Conservation (phyloP, 2,113 vertebrate genomes). For the Prionailurus viverrinus region DNA sequence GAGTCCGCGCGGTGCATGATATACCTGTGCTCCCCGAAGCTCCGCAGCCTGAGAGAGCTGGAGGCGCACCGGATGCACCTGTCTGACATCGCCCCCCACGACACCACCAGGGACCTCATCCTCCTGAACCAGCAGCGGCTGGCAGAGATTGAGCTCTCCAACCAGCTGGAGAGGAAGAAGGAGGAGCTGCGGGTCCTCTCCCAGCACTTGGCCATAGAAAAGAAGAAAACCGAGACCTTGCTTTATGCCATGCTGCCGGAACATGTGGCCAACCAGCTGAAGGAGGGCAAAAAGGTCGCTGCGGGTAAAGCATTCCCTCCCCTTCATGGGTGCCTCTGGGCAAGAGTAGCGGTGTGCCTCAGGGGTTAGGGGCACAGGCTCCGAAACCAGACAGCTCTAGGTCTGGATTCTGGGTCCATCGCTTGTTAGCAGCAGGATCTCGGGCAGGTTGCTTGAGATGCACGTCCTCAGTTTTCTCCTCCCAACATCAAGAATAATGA, state of each 20-base stretch:
- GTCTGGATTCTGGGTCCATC: background rate
- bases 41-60: constrained; percentile 87
- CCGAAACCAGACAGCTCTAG: background rate
- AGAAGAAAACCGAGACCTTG: constrained; percentile 90
- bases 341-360: rapidly evolving
- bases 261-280: constrained; percentile 89
- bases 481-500: background rate
- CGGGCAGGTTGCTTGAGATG: background rate
- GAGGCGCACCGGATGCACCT: constrained; percentile 86
- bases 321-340: background rate
- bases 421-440: background rate
- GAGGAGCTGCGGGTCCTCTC: constrained; percentile 89
- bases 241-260: constrained; percentile 89
- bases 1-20: constrained; percentile 81
- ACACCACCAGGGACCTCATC: constrained; percentile 86
- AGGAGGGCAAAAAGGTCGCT: constrained; percentile 88
- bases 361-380: background rate
- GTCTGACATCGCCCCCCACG: constrained; percentile 85
- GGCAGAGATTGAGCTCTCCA: constrained; percentile 88
- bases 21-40: constrained; percentile 86
- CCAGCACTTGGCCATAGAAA: constrained; percentile 86
- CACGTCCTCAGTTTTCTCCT: background rate
- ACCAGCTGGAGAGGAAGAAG: constrained; percentile 89
- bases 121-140: constrained; percentile 89
- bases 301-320: constrained; percentile 79